These are phyloP conservation scores for Nematolebias whitei DNA, from an alignment of 2,113 vertebrate species.

Conservation along the genomic window DNA sequence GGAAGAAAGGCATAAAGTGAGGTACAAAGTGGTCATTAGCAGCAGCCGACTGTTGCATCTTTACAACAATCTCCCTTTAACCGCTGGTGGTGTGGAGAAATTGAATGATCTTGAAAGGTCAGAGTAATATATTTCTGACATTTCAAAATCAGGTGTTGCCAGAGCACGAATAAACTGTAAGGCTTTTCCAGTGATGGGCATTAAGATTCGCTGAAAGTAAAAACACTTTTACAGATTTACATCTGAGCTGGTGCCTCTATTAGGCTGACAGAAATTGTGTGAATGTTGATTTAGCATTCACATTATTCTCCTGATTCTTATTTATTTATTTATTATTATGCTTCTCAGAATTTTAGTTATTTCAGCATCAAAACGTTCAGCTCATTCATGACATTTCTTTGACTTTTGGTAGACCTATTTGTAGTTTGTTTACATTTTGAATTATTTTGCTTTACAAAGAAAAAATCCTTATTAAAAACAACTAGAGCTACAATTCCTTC, in stretches of 20 bases:
- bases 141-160: constrained; percentile 2
- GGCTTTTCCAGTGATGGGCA: not conserved
- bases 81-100: constrained; percentile 15
- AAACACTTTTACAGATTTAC: constrained; percentile 1
- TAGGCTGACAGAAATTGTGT: too few species aligned
- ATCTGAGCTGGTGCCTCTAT: not conserved
- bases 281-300: too few species aligned
- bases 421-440: too few species aligned
- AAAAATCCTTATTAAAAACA: too few species aligned
- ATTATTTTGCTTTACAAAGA: too few species aligned
- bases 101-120: constrained; percentile 18
- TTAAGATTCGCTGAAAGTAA: constrained; percentile 10
- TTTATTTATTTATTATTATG: too few species aligned
- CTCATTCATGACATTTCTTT: too few species aligned
- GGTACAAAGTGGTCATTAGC: constrained; percentile 39
- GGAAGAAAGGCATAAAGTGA: constrained; percentile 6
- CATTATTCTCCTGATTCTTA: too few species aligned
- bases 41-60: constrained; percentile 19
- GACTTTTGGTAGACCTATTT: too few species aligned
- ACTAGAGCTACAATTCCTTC: too few species aligned
- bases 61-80: constrained; percentile 50
- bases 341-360: too few species aligned
- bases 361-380: too few species aligned
- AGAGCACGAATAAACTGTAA: not conserved
- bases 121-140: constrained; percentile 17